A percentile compares a stretch with the other conserved stretches of the same genome.
These are phyloP conservation scores for Molossus molossus DNA, from an alignment of 2,797 vertebrate genomes.

Conservation along the genomic window DNA sequence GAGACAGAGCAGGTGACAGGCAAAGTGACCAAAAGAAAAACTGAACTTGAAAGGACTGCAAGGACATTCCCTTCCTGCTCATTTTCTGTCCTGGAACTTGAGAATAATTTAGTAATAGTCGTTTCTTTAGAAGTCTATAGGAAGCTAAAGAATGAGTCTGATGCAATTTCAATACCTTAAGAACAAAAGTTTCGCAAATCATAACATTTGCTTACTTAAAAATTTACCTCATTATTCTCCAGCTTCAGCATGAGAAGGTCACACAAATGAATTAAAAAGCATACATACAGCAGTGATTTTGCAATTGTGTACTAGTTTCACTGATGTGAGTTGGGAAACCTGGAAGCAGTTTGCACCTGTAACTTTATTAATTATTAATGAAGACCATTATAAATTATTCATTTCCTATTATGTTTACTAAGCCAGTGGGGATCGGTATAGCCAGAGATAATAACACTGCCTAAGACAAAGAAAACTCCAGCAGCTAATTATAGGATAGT, in stretches of 20 bases:
- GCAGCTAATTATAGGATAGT: not conserved
- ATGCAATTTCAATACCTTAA: constrained; percentile 35
- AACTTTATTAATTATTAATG: constrained; percentile 80
- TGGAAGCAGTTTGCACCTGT: constrained; percentile 48
- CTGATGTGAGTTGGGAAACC: constrained; percentile 35
- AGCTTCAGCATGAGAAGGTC: constrained; percentile 55
- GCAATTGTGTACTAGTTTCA: constrained; percentile 64
- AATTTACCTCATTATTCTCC: constrained; percentile 60
- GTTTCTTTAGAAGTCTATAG: constrained; percentile 7
- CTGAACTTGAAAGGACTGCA: constrained; percentile 1
- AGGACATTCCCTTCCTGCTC: not conserved
- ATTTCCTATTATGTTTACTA: constrained; percentile 76
- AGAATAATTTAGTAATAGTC: constrained; percentile 32
- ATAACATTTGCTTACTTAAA: constrained; percentile 52
- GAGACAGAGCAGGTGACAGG: not conserved
- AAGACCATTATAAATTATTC: constrained; percentile 81
- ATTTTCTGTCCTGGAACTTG: constrained; percentile 54
- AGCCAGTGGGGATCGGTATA: constrained; percentile 52
- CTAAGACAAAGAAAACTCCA: constrained; percentile 72
- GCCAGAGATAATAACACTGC: constrained; percentile 44
- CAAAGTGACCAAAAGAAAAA: not conserved
- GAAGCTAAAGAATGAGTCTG: constrained; percentile 50
- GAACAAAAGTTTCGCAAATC: constrained; percentile 27
- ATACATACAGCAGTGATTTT: constrained; percentile 16
- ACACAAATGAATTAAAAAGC: constrained; percentile 73